phyloP scores from a whole-genome alignment of 2,797 vertebrate genomes.

The Microctenopoma stevenorrisi region DNA sequence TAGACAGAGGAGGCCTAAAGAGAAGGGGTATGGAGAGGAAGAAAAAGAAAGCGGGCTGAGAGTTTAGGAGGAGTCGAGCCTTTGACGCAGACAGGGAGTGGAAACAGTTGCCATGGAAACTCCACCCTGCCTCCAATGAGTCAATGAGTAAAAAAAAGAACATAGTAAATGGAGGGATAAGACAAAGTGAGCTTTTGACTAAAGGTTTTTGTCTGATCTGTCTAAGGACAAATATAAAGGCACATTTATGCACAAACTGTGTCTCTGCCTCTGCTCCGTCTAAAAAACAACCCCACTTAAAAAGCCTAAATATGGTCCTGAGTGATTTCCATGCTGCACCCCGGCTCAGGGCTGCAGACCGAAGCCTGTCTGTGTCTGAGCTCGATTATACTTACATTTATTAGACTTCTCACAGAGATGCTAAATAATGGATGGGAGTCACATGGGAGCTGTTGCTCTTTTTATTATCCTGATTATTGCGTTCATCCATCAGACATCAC shows the following conservation, averaged over 20 bases:
- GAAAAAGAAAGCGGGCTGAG: constrained; percentile 42
- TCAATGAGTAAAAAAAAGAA: constrained; percentile 59
- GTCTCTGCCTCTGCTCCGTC: not conserved
- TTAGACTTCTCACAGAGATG: constrained; percentile 40
- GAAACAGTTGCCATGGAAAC: constrained; percentile 82
- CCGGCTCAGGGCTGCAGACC: constrained; percentile 39
- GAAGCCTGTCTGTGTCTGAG: constrained; percentile 10
- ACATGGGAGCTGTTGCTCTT: constrained; percentile 52
- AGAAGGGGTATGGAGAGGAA: not conserved
- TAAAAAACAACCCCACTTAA: not conserved
- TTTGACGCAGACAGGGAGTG: constrained; percentile 75
- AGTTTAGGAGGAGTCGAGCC: constrained; percentile 69
- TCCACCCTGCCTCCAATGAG: constrained; percentile 67
- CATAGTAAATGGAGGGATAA: constrained; percentile 44
- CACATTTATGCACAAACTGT: constrained; percentile 6
- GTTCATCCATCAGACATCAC: constrained; percentile 58
- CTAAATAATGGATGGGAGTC: constrained; percentile 63
- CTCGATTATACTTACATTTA: constrained; percentile 33
- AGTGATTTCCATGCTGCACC: constrained; percentile 4
- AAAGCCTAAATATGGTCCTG: constrained; percentile 2
- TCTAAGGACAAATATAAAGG: not conserved
- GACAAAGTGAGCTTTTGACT: constrained; percentile 44
- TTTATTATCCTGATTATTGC: constrained; percentile 68
- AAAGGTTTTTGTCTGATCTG: constrained; percentile 39
- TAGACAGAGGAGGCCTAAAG: not conserved